Evolutionary conservation across 2,797 vertebrate species (phyloP).

Genomic region (Macropus fuliginosus): DNA sequence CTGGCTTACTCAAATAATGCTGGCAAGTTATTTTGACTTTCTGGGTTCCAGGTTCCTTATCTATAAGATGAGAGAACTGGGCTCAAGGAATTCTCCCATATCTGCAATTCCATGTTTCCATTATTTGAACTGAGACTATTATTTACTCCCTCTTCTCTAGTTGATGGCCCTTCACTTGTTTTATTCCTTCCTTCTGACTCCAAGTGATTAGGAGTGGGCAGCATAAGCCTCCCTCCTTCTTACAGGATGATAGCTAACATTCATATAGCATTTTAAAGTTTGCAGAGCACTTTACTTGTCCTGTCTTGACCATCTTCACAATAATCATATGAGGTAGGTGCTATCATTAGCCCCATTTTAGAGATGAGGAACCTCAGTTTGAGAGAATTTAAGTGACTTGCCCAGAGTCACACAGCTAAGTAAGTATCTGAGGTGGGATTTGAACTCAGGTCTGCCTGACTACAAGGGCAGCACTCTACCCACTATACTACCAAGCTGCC

Average conservation of each 20-base stretch:
- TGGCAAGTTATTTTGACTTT: not conserved
- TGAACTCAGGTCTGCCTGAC: not conserved
- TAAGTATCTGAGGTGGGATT: not conserved
- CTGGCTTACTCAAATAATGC: not conserved
- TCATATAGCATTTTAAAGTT: not conserved
- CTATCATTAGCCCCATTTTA: not conserved
- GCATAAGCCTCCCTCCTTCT: not conserved
- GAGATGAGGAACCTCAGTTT: no score
- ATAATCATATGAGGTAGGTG: not conserved
- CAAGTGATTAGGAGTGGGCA: not conserved
- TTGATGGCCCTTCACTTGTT: not conserved
- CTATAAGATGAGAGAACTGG: not conserved
- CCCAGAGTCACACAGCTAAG: not conserved
- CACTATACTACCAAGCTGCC: not conserved
- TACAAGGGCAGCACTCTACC: not conserved
- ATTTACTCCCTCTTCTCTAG: not conserved
- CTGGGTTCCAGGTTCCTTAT: not conserved
- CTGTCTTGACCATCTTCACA: not conserved
- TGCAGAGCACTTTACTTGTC: not conserved
- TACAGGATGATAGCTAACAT: not conserved
- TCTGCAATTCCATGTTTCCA: not conserved
- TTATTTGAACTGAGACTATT: not conserved
- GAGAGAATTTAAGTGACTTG: not conserved
- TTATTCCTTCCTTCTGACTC: not conserved
- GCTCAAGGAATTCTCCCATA: not conserved